phyloP scores from a whole-genome alignment of 2,113 vertebrate genomes.

The Colistium nudipinnis region DNA sequence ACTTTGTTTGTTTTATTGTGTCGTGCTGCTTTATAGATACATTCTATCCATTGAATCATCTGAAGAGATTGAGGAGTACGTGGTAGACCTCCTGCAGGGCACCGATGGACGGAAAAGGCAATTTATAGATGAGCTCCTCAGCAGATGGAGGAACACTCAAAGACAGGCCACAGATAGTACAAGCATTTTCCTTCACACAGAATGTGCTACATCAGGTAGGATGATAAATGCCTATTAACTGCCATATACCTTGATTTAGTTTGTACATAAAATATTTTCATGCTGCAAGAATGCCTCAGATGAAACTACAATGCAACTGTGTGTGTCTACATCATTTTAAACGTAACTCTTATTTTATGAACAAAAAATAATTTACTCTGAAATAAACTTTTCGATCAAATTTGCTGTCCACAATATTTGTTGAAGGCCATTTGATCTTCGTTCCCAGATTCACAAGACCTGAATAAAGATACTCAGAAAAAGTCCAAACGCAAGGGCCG shows the following conservation, averaged over 20 bases:
- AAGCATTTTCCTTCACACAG: slow-evolving; percentile 67
- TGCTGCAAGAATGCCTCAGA: not conserved
- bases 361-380: not conserved
- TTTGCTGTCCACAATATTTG: not conserved
- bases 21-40: slow-evolving; percentile 80
- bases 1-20: not conserved
- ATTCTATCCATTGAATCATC: slow-evolving; percentile 89
- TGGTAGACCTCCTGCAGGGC: slow-evolving; percentile 92
- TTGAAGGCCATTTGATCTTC: not conserved
- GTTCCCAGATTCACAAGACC: slow-evolving; percentile 77
- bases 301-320: not conserved
- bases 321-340: not conserved
- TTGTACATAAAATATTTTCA: not conserved
- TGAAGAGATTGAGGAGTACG: slow-evolving; percentile 93
- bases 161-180: slow-evolving; percentile 69
- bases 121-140: slow-evolving; percentile 90
- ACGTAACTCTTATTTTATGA: no score
- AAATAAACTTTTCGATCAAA: not conserved
- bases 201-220: slow-evolving; percentile 63
- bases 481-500: slow-evolving; percentile 92
- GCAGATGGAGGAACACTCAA: slow-evolving; percentile 82
- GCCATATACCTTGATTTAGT: not conserved
- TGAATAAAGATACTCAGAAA: slow-evolving; percentile 84
- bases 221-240: not conserved
- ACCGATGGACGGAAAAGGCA: slow-evolving; percentile 85